These are phyloP conservation scores for Microcebus murinus DNA, from an alignment of 2,113 vertebrate species.

Conservation along the genomic window DNA sequence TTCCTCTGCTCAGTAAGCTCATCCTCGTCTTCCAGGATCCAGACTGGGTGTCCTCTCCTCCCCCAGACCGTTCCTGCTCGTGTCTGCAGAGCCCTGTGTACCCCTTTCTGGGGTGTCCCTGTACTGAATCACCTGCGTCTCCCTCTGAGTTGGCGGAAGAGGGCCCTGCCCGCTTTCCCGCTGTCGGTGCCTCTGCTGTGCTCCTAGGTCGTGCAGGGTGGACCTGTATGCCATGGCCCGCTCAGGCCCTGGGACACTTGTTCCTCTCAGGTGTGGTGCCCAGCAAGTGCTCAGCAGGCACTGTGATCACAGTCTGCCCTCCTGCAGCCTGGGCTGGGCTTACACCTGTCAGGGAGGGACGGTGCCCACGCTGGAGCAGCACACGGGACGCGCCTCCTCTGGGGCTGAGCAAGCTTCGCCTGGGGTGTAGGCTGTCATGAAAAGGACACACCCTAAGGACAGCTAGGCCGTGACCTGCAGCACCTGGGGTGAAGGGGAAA, in stretches of 20 bases:
- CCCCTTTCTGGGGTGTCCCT: neutral
- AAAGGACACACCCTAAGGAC: neutral
- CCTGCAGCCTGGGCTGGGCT: neutral
- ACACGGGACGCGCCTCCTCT: too few relatives aligned
- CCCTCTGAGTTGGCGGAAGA: neutral
- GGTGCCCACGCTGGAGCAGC: neutral
- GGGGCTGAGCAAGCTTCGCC: neutral
- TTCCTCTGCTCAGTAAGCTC: neutral
- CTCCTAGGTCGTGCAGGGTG: accelerated
- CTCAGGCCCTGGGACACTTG: neutral
- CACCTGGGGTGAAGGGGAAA: accelerated
- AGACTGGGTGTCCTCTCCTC: neutral
- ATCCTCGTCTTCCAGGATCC: neutral
- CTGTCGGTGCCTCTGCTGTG: accelerated
- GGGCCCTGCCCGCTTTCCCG: neutral
- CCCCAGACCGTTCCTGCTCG: neutral
- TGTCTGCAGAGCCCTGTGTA: neutral
- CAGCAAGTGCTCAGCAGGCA: neutral
- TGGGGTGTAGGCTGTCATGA: neutral
- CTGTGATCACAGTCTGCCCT: neutral
- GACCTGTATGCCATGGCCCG: accelerated
- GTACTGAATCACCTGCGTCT: neutral
- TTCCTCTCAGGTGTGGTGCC: neutral
- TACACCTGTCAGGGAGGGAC: accelerated
- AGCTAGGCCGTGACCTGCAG: neutral